Evolutionary conservation across 2,888 invertebrate species (phyloP), one percentile per base, ranked within the genome.

Genomic region (Nephrotoma guestfalica): DNA sequence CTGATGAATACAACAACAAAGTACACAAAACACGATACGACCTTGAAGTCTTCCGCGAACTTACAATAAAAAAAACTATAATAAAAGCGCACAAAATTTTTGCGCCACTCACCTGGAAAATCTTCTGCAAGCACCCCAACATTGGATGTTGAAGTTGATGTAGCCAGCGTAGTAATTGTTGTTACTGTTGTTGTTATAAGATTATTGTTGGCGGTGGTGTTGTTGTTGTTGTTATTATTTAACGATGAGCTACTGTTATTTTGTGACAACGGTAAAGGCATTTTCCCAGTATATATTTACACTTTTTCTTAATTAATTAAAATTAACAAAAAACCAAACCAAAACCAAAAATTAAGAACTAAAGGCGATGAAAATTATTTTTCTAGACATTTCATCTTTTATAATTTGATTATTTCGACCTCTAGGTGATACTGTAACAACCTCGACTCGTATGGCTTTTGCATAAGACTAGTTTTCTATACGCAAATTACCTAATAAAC

Each of bases 71-170:
- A 41, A 41, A 1, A 84, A 41, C 30, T 30, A 71, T 30, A 71
- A 71, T 47, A 57, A 57, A 57, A 15, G 51, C 2, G 30, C 18
- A 51, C 51, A 30, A 47, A 47, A 47, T 15, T 84, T 57, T 2
- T 30, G 30, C 7, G 71, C 30, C 30, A 71, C 42, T 85, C 18
- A 85, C 85, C 85, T 85, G 85, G 85, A 45, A 85, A 85, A 85
- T 85, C 85, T 85, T 85, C 85, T 43, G 85, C 85, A 30, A 85
- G 43, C 15, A 85, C 43, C 43, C 85, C 85, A 85, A 85, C 85
- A 85, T 41, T 85, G 43, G 85, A 41, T 41, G 84, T 42, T 41
- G 84, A 84, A 15, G 41, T 42, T 41, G 84, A 84, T n/a, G 84
- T 84, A 41, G 84, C 84, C 42, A 84, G 84, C 15, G 84, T 84